These are phyloP conservation scores for Balearica regulorum DNA, from an alignment of 2,797 vertebrate species.

Conservation along the genomic window DNA sequence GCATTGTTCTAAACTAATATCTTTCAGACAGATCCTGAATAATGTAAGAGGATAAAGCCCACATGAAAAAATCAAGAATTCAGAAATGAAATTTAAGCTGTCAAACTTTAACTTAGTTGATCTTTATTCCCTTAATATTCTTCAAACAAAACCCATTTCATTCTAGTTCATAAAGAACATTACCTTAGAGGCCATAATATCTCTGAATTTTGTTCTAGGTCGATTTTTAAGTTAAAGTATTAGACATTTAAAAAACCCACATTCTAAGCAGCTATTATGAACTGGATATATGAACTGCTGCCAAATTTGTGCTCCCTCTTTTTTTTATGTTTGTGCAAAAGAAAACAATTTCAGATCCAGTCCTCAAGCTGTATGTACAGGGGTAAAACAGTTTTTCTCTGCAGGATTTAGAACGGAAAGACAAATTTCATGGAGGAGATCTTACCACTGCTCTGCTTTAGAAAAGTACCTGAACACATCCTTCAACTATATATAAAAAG, in stretches of 20 bases:
- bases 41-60: conserved; percentile 78
- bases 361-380: not conserved
- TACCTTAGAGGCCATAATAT: conserved; percentile 58
- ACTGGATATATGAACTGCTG: not conserved
- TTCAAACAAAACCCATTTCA: conserved; percentile 63
- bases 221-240: conserved; percentile 52
- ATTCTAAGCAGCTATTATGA: conserved; percentile 13
- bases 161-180: conserved; percentile 66
- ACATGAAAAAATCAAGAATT: conserved; percentile 66
- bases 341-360: not conserved
- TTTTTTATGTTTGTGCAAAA: not conserved
- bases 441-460: not conserved
- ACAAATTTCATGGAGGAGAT: not conserved
- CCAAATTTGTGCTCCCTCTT: not conserved
- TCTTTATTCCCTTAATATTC: conserved; percentile 75
- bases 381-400: not conserved
- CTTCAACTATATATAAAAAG: not conserved
- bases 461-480: not conserved
- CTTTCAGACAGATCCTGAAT: conserved; percentile 78
- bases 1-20: conserved; percentile 79
- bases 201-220: conserved; percentile 46
- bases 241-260: not conserved
- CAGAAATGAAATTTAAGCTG: conserved; percentile 74
- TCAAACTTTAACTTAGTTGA: conserved; percentile 71
- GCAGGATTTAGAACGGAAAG: not conserved